phyloP scores from a whole-genome alignment of 2,797 vertebrate genomes.

The Onychomys torridus region DNA sequence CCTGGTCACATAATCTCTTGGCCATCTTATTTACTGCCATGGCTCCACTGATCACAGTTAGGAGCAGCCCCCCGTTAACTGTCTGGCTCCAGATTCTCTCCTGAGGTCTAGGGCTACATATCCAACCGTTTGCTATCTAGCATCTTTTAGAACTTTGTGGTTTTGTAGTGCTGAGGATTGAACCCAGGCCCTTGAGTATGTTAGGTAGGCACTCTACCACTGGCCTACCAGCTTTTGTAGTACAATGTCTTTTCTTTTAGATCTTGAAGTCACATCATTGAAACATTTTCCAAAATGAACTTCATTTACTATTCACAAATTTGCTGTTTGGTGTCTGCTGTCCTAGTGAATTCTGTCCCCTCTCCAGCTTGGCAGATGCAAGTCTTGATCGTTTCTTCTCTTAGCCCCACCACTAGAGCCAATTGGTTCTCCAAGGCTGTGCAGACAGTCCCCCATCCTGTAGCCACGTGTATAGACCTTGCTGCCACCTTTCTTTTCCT shows the following conservation, averaged over 20 bases:
- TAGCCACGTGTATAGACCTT: neutral
- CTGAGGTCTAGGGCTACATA: neutral
- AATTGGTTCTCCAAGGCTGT: neutral
- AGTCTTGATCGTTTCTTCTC: neutral
- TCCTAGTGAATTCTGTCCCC: neutral
- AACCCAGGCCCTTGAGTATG: neutral
- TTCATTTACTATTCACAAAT: neutral
- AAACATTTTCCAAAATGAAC: slow-evolving; percentile 39
- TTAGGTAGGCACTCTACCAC: neutral
- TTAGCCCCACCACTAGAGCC: neutral
- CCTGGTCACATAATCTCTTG: neutral
- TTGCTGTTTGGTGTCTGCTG: neutral
- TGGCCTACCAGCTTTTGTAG: neutral
- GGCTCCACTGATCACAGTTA: neutral
- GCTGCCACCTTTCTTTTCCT: neutral
- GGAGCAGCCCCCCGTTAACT: neutral
- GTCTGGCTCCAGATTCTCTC: neutral
- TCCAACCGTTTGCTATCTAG: neutral
- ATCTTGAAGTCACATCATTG: neutral
- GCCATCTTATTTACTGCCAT: neutral
- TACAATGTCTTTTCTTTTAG: neutral
- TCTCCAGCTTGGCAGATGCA: neutral
- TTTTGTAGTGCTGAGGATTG: neutral
- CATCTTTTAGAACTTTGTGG: neutral
- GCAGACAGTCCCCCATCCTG: neutral